Conservation (phyloP, 2,113 vertebrate species). For the Ploceus nigricollis region DNA sequence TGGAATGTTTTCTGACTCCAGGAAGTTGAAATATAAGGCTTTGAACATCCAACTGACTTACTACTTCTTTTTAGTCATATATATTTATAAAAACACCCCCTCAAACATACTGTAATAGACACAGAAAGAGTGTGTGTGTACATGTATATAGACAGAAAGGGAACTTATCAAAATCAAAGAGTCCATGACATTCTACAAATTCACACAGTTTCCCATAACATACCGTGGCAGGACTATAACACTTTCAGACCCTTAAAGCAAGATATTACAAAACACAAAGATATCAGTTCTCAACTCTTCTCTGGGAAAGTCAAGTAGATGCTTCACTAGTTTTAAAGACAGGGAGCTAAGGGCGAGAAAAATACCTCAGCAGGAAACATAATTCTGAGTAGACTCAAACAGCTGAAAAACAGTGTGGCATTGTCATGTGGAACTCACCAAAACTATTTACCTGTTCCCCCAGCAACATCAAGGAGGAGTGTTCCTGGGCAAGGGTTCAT, state of each 20-base stretch:
- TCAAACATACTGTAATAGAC: background rate
- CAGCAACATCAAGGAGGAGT: constrained; percentile 89
- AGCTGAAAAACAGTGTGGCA: background rate
- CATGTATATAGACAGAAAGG: background rate
- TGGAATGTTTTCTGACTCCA: background rate
- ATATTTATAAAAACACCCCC: background rate
- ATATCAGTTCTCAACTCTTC: background rate
- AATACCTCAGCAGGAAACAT: rapidly evolving
- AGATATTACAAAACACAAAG: background rate
- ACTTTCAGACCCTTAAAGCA: background rate
- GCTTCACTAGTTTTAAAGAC: background rate
- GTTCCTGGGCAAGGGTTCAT: constrained; percentile 89
- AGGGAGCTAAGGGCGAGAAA: rapidly evolving
- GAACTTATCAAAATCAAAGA: background rate
- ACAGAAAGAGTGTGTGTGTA: background rate
- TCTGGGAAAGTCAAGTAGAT: background rate
- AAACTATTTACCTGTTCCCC: constrained; percentile 86
- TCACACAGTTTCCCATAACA: background rate
- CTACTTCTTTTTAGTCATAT: background rate
- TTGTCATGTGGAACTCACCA: background rate
- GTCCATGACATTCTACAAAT: background rate
- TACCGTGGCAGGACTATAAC: background rate
- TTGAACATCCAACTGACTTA: background rate
- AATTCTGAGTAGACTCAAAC: background rate
- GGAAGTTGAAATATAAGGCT: background rate